Percentiles rank a stretch among this genome's conserved stretches.
Conservation (phyloP, 2,113 vertebrate species). For the Carettochelys insculpta region DNA sequence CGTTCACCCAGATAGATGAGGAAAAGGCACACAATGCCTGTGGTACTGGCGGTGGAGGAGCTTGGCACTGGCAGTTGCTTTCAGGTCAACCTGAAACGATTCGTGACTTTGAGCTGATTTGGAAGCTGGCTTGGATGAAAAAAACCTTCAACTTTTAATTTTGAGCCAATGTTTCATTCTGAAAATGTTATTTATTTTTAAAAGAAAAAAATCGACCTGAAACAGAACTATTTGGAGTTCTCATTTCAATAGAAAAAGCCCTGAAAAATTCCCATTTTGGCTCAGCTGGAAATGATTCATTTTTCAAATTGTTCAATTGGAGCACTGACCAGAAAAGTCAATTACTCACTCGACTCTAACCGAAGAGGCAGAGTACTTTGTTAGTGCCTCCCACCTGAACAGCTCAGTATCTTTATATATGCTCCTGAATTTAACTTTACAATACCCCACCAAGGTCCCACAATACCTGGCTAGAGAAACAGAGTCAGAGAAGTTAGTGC, state of each 20-base stretch:
- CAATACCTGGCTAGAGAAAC: background rate
- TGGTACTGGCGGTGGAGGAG: background rate
- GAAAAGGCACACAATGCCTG: background rate
- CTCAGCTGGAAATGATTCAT: background rate
- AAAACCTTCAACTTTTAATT: too few relatives aligned
- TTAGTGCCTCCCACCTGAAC: accelerated
- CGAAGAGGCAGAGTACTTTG: background rate
- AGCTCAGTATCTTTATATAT: background rate
- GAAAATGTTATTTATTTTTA: background rate
- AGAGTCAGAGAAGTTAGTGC: background rate
- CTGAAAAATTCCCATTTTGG: background rate
- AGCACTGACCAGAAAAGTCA: background rate
- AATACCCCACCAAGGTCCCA: background rate
- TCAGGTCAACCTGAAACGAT: background rate
- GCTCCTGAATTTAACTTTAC: background rate
- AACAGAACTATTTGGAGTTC: background rate
- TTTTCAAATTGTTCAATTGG: background rate
- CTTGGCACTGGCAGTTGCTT: background rate
- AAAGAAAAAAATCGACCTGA: background rate
- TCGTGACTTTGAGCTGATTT: background rate
- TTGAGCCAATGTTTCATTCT: background rate
- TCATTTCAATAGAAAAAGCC: background rate
- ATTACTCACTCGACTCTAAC: background rate
- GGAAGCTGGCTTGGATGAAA: background rate
- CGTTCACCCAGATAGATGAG: background rate